These are phyloP conservation scores for Cephalopachus bancanus DNA, from an alignment of 2,797 vertebrate species.

Conservation along the genomic window DNA sequence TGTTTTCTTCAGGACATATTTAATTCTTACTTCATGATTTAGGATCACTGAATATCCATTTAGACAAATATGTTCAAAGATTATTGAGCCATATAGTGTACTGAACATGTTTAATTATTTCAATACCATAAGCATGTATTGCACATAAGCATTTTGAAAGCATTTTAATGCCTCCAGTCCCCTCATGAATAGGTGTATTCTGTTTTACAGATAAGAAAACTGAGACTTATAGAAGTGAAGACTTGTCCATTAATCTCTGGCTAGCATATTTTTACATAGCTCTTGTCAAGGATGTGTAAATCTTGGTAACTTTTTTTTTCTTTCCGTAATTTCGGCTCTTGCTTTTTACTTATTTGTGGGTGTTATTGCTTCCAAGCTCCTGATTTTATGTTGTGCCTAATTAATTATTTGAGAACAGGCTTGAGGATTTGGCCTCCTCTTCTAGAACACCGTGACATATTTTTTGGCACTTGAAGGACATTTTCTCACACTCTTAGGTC, in stretches of 20 bases:
- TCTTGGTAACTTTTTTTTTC: not conserved
- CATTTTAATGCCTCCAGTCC: not conserved
- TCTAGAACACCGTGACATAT: not conserved
- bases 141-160: not conserved
- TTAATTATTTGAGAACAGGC: constrained; percentile 33
- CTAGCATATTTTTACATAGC: constrained; percentile 1
- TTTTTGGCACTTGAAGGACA: constrained; percentile 12
- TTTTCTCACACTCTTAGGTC: not conserved
- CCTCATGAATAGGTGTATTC: not conserved
- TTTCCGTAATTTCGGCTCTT: not conserved
- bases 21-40: constrained; percentile 25
- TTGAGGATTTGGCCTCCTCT: not conserved
- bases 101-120: not conserved
- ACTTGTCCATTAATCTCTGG: not conserved
- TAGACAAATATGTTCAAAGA: not conserved
- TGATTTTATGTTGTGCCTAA: constrained; percentile 4
- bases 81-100: not conserved
- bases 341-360: not conserved
- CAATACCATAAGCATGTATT: not conserved
- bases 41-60: not conserved
- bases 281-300: not conserved
- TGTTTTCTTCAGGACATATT: constrained; percentile 19
- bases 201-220: constrained; percentile 35
- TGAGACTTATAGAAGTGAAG: constrained; percentile 12
- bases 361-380: not conserved